Percentiles rank a stretch among this genome's conserved stretches.
phyloP scores from a whole-genome alignment of 2,113 vertebrate genomes.

The Pygoscelis adeliae region DNA sequence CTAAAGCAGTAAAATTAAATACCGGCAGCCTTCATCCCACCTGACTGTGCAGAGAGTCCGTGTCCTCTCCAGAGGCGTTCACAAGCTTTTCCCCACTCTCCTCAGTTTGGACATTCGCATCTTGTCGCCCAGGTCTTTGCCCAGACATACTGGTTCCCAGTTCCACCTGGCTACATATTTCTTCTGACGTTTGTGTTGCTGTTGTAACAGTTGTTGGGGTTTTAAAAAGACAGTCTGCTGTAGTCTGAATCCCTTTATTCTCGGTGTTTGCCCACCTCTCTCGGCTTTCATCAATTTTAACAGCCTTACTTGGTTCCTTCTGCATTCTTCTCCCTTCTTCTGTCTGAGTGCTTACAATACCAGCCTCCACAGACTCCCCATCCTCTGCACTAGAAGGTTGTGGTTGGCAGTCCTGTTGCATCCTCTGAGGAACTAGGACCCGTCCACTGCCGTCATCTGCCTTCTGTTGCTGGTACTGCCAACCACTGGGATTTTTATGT shows the following conservation, averaged over 20 bases:
- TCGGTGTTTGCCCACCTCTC: background rate
- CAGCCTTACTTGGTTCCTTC: conserved; percentile 18
- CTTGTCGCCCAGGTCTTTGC: conserved; percentile 50
- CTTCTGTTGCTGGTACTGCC: conserved; percentile 43
- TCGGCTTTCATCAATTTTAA: background rate
- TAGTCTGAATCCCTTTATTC: conserved; percentile 71
- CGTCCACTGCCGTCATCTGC: conserved; percentile 38
- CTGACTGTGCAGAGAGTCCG: conserved; percentile 76
- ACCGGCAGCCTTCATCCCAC: conserved; percentile 49
- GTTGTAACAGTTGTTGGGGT: conserved; percentile 55
- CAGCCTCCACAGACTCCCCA: conserved; percentile 45
- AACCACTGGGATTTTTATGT: background rate
- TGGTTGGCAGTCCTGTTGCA: conserved; percentile 1
- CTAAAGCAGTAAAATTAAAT: background rate
- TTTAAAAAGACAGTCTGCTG: background rate
- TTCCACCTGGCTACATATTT: conserved; percentile 43
- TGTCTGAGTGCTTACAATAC: background rate
- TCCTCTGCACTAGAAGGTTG: background rate
- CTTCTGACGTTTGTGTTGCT: conserved; percentile 74
- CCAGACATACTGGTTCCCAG: conserved; percentile 64
- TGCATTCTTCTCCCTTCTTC: background rate
- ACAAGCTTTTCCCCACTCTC: conserved; percentile 49
- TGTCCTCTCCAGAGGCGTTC: conserved; percentile 59
- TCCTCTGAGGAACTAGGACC: background rate
- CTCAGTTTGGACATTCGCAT: conserved; percentile 67